These are phyloP conservation scores for Epicampocera succincta DNA, from an alignment of 2,888 invertebrate species.

Conservation along the genomic window DNA sequence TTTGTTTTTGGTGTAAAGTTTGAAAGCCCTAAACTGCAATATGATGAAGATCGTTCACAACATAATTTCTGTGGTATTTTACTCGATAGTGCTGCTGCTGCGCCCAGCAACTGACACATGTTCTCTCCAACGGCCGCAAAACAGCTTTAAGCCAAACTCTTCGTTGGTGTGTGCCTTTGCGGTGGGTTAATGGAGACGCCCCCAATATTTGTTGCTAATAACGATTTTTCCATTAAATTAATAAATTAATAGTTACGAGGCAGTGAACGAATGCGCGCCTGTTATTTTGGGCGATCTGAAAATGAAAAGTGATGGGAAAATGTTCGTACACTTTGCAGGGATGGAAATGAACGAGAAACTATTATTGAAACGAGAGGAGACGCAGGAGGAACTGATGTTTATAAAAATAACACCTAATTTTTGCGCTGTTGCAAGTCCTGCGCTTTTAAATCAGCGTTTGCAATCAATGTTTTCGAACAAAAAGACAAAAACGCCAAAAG, in stretches of 20 bases:
- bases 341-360: slow-evolving; percentile 53
- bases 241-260: slow-evolving; percentile 76
- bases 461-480: slow-evolving; percentile 21
- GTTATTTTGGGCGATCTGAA: not conserved
- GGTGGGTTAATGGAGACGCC: slow-evolving; percentile 79
- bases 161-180: slow-evolving; percentile 4
- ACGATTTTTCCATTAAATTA: slow-evolving; percentile 80
- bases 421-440: not conserved
- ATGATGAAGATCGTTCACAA: slow-evolving; percentile 77
- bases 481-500: not conserved
- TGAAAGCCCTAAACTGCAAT: slow-evolving; percentile 46
- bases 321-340: slow-evolving; percentile 47
- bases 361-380: slow-evolving; percentile 51
- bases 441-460: slow-evolving; percentile 3
- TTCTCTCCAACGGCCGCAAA: not conserved
- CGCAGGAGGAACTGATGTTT: slow-evolving; percentile 3
- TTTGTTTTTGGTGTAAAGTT: not conserved
- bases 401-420: slow-evolving; percentile 44
- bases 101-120: slow-evolving; percentile 23
- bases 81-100: slow-evolving; percentile 18
- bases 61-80: slow-evolving; percentile 72
- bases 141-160: not conserved
- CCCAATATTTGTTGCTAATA: slow-evolving; percentile 72
- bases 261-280: slow-evolving; percentile 5
- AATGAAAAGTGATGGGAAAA: slow-evolving; percentile 61